Percentiles rank a stretch among this genome's conserved stretches.
phyloP scores from a whole-genome alignment of 2,113 vertebrate genomes.

The Penelope pileata region DNA sequence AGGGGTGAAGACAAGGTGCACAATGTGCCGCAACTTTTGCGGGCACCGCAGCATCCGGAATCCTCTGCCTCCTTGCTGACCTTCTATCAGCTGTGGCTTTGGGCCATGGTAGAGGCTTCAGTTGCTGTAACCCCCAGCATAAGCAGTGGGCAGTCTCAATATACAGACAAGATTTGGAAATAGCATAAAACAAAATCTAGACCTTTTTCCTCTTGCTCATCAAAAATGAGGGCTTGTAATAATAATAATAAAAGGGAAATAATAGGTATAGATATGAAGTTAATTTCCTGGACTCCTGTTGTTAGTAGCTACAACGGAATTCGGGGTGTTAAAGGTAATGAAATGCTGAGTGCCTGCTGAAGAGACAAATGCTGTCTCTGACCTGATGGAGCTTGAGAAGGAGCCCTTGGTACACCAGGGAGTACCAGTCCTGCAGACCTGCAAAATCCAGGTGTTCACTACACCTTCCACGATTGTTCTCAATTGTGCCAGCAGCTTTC shows the following conservation, averaged over 20 bases:
- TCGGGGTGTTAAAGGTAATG: not conserved
- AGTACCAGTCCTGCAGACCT: not conserved
- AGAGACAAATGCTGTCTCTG: not conserved
- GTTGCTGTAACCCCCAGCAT: not conserved
- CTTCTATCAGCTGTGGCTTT: not conserved
- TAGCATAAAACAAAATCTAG: not conserved
- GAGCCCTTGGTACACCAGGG: not conserved
- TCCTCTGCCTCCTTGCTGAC: not conserved
- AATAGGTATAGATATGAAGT: not conserved
- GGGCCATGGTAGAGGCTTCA: not conserved
- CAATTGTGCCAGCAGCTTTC: not conserved
- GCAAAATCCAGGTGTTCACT: not conserved
- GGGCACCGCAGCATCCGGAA: not conserved
- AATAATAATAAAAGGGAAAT: accelerated
- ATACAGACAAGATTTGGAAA: not conserved
- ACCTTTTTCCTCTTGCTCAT: not conserved
- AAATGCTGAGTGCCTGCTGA: not conserved
- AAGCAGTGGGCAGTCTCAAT: not conserved
- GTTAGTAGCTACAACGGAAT: not conserved
- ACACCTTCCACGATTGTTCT: not conserved
- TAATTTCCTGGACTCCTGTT: too few relatives aligned
- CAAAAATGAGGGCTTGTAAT: not conserved
- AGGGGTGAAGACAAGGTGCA: not conserved
- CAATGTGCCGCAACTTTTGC: not conserved
- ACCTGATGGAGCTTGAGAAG: not conserved